Percentiles rank a stretch among this genome's conserved stretches.
phyloP scores from a whole-genome alignment of 1,140 invertebrate genomes.

The Halictus rubicundus region DNA sequence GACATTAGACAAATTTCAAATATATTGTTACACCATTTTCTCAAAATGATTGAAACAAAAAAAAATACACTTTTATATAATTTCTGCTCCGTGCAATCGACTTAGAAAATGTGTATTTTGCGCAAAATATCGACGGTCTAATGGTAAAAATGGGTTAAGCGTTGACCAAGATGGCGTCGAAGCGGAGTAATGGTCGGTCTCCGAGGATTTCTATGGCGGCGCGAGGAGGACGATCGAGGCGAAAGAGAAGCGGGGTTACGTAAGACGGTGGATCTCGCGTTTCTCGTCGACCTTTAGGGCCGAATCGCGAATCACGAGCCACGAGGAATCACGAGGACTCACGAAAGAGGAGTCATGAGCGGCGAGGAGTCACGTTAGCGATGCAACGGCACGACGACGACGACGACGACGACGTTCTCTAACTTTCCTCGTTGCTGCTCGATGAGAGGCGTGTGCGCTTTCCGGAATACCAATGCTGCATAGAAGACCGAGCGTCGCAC shows the following conservation, averaged over 20 bases:
- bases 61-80: too few species aligned
- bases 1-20: too few species aligned
- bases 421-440: conserved; percentile 68
- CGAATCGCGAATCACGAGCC: conserved; percentile 48
- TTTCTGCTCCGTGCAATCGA: too few species aligned
- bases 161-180: too few species aligned
- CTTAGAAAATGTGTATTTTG: too few species aligned
- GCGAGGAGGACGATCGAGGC: background rate
- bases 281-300: conserved; percentile 70
- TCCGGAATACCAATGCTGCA: conserved; percentile 70
- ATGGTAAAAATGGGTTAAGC: too few species aligned
- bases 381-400: conserved; percentile 67
- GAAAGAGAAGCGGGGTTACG: background rate
- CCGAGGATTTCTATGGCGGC: background rate
- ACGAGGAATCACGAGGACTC: conserved; percentile 6
- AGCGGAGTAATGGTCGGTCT: too few species aligned
- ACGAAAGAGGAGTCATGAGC: conserved; percentile 9
- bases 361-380: conserved; percentile 58
- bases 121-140: too few species aligned
- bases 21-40: too few species aligned
- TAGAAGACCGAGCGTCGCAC: conserved; percentile 23
- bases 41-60: too few species aligned
- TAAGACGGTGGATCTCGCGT: conserved; percentile 21
- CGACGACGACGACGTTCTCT: conserved; percentile 63
- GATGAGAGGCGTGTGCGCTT: conserved; percentile 60